Conservation (phyloP, 2,797 vertebrate genomes). For the Scolopax rusticola region DNA sequence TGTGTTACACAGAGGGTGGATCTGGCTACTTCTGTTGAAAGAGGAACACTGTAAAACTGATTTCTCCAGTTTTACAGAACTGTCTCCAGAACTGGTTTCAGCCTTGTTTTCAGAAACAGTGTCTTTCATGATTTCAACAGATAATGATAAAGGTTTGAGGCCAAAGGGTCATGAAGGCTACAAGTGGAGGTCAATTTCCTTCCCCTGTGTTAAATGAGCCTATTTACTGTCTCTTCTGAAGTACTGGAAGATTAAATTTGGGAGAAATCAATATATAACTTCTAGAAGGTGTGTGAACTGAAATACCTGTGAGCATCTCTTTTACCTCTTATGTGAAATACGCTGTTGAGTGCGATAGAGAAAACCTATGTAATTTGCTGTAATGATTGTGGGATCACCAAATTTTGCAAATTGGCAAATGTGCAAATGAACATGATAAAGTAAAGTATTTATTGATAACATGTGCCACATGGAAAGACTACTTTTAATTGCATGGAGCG, state of each 20-base stretch:
- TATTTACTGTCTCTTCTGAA: slow-evolving; percentile 42
- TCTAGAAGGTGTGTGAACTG: slow-evolving; percentile 7
- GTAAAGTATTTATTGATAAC: background rate
- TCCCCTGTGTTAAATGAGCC: background rate
- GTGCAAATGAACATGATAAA: background rate
- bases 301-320: slow-evolving; percentile 14
- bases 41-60: background rate
- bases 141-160: slow-evolving; percentile 4
- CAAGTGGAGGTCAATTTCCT: background rate
- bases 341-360: background rate
- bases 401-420: background rate
- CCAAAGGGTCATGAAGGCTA: background rate
- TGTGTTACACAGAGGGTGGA: background rate
- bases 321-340: background rate
- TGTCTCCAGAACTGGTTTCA: too few relatives aligned
- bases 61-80: too few relatives aligned
- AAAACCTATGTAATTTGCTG: background rate
- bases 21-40: background rate
- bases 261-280: slow-evolving; percentile 46
- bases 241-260: slow-evolving; percentile 37
- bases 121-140: background rate
- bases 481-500: background rate
- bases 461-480: background rate
- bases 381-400: background rate
- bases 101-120: background rate